Percentiles rank a stretch among this genome's conserved stretches.
These are phyloP conservation scores for Notodonta ziczac DNA, from an alignment of 2,888 invertebrate genomes.

Conservation along the genomic window DNA sequence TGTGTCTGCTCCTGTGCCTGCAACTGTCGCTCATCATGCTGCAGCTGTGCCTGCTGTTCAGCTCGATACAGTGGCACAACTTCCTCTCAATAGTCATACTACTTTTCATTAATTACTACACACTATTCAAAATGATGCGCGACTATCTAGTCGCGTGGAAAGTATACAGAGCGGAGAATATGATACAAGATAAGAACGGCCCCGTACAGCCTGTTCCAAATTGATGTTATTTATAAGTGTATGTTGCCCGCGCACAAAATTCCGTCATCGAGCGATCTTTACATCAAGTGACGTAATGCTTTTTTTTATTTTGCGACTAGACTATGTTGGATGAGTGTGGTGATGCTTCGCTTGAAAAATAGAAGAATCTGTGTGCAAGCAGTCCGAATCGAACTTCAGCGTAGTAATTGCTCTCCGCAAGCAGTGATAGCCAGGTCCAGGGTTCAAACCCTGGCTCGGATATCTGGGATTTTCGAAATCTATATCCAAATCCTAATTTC, in stretches of 20 bases:
- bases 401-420: no score
- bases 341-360: no score
- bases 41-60: slow-evolving; percentile 91
- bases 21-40: slow-evolving; percentile 89
- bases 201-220: slow-evolving; percentile 31
- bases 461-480: no score
- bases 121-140: slow-evolving; percentile 94
- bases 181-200: slow-evolving; percentile 86
- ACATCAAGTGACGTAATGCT: slow-evolving; percentile 7
- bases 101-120: slow-evolving; percentile 95
- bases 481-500: no score
- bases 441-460: no score
- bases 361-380: no score
- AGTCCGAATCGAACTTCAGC: no score
- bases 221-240: slow-evolving; percentile 30
- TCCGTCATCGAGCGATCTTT: slow-evolving; percentile 12
- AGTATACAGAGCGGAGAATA: slow-evolving; percentile 89
- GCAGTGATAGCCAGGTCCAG: no score
- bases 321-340: slow-evolving; percentile 5
- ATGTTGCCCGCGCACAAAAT: slow-evolving; percentile 35
- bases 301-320: slow-evolving; percentile 6
- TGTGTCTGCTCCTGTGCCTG: slow-evolving; percentile 89
- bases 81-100: slow-evolving; percentile 93
- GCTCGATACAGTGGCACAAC: slow-evolving; percentile 96
- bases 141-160: slow-evolving; percentile 94